Percentiles rank a stretch among this genome's conserved stretches.
Evolutionary conservation across 2,888 invertebrate species (phyloP).

Genomic region (Dexiosoma caninum): DNA sequence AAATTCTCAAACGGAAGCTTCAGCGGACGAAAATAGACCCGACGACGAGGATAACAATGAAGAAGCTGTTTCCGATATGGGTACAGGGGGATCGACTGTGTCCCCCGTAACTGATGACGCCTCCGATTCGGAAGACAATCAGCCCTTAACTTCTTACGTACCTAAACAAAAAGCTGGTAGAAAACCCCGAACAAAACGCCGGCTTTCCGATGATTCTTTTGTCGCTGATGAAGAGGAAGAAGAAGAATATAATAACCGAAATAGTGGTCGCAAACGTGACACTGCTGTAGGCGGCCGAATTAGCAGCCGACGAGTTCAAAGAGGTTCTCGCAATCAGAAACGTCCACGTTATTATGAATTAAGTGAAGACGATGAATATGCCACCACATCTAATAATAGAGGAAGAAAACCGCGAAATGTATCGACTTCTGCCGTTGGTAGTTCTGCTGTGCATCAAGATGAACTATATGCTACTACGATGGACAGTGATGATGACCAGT

Average conservation of each 20-base stretch:
- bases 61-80: slow-evolving; percentile 73
- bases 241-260: slow-evolving; percentile 65
- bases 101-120: slow-evolving; percentile 69
- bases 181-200: slow-evolving; percentile 50
- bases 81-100: slow-evolving; percentile 72
- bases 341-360: slow-evolving; percentile 81
- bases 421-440: slow-evolving; percentile 43
- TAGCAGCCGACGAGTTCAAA: slow-evolving; percentile 66
- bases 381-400: slow-evolving; percentile 61
- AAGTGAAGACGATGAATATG: slow-evolving; percentile 79
- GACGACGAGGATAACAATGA: slow-evolving; percentile 67
- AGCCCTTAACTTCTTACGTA: slow-evolving; percentile 78
- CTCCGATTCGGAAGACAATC: slow-evolving; percentile 77
- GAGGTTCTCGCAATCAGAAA: slow-evolving; percentile 77
- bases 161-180: slow-evolving; percentile 65
- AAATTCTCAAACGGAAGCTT: slow-evolving; percentile 67
- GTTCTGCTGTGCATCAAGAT: slow-evolving; percentile 41
- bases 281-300: slow-evolving; percentile 35
- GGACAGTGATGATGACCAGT: slow-evolving; percentile 71
- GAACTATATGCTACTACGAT: slow-evolving; percentile 66
- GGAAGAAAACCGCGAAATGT: slow-evolving; percentile 63
- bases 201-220: slow-evolving; percentile 67
- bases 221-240: slow-evolving; percentile 72
- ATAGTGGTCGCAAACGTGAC: slow-evolving; percentile 48
- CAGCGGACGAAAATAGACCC: slow-evolving; percentile 65